Percentiles rank a stretch among this genome's conserved stretches.
Conservation (phyloP, 2,888 invertebrate genomes). For the Cephus rjabovi region DNA sequence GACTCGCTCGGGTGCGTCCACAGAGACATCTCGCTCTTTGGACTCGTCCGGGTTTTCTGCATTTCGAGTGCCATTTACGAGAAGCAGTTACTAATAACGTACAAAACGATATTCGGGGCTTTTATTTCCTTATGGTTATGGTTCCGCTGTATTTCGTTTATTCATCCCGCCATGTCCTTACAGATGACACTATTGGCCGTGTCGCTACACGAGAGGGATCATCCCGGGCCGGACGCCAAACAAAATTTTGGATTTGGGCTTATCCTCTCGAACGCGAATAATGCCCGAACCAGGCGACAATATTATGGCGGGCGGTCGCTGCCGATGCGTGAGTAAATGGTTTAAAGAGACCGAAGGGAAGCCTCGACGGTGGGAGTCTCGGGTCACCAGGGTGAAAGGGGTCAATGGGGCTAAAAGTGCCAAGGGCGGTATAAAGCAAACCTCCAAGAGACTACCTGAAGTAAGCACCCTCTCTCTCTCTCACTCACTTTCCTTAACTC, state of each 20-base stretch:
- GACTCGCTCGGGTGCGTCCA: background rate
- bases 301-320: slow-evolving; percentile 60
- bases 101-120: background rate
- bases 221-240: background rate
- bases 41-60: background rate
- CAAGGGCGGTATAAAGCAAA: background rate
- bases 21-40: background rate
- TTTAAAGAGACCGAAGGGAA: slow-evolving; percentile 48
- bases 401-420: background rate
- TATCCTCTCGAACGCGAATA: slow-evolving; percentile 12
- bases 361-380: background rate
- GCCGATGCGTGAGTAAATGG: slow-evolving; percentile 62
- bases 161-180: background rate
- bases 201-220: background rate
- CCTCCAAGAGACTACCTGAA: background rate
- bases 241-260: slow-evolving; percentile 26
- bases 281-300: slow-evolving; percentile 52
- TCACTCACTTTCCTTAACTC: background rate
- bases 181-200: background rate
- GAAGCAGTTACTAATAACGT: background rate
- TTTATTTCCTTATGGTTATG: background rate
- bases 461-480: background rate
- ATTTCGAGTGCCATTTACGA: background rate
- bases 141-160: background rate
- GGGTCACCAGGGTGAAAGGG: background rate